Percentiles rank a stretch among this genome's conserved stretches.
These are phyloP conservation scores for Drosophila anomalipes DNA, from an alignment of 2,888 invertebrate species.

Conservation along the genomic window DNA sequence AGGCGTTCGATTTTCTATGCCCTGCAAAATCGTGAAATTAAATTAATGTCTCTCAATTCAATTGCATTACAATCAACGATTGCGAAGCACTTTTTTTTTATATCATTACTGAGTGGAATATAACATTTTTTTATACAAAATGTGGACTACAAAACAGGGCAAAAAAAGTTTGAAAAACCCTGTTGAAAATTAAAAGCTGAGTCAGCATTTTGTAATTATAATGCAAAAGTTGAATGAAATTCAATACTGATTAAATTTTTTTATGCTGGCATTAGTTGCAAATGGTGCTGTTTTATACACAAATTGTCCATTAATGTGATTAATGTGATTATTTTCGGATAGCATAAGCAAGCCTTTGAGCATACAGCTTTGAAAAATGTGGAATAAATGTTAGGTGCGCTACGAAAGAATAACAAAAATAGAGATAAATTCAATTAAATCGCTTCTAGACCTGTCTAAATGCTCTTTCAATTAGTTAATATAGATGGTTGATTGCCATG, in stretches of 20 bases:
- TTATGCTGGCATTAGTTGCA: too few relatives aligned
- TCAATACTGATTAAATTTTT: background rate
- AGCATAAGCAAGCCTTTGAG: background rate
- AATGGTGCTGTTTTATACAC: background rate
- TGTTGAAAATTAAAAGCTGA: background rate
- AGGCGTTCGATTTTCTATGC: slow-evolving; percentile 88
- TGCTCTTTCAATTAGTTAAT: background rate
- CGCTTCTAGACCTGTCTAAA: background rate
- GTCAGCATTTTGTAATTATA: background rate
- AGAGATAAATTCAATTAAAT: background rate
- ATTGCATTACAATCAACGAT: slow-evolving; percentile 39
- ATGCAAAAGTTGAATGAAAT: background rate
- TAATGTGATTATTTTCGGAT: background rate
- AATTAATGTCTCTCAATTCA: slow-evolving; percentile 24
- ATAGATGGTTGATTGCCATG: background rate
- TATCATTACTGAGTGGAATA: background rate
- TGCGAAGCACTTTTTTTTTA: background rate
- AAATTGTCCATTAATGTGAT: background rate
- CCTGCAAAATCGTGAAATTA: slow-evolving; percentile 80
- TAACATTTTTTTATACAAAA: background rate
- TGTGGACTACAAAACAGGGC: background rate
- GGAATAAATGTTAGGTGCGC: background rate
- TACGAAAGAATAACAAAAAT: background rate
- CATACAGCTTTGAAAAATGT: background rate
- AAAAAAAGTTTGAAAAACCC: background rate